These are phyloP conservation scores for Phymanthus crucifer DNA, from an alignment of 92 coral and sea anemone species.

Conservation along the genomic window DNA sequence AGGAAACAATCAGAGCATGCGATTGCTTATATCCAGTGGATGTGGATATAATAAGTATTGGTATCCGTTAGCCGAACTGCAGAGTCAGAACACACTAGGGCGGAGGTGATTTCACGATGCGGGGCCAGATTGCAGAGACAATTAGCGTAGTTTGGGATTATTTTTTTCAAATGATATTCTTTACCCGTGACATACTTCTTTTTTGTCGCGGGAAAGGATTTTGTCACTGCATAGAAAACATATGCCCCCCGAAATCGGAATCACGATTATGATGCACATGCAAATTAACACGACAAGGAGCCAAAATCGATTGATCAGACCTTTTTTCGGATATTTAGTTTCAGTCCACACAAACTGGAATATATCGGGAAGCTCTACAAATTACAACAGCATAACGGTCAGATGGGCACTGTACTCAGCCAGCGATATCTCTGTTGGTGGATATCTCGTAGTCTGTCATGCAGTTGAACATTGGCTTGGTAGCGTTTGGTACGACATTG, in stretches of 20 bases:
- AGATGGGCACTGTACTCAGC: neutral
- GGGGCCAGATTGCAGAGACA: no score
- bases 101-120: no score
- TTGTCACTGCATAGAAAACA: no score
- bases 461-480: neutral
- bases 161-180: no score
- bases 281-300: neutral
- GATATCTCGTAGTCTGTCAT: slow-evolving; percentile 1
- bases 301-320: neutral
- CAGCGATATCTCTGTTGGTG: neutral
- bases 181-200: no score
- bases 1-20: no score
- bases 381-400: neutral
- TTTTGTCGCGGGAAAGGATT: no score
- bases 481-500: neutral
- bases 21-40: no score
- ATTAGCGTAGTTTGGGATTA: no score
- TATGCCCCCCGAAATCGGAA: neutral
- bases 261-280: neutral
- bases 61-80: no score
- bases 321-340: neutral
- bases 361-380: neutral
- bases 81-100: no score
- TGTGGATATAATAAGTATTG: no score
- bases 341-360: neutral